phyloP scores from a whole-genome alignment of 2,797 vertebrate species.

The Sebastes diaconus region DNA sequence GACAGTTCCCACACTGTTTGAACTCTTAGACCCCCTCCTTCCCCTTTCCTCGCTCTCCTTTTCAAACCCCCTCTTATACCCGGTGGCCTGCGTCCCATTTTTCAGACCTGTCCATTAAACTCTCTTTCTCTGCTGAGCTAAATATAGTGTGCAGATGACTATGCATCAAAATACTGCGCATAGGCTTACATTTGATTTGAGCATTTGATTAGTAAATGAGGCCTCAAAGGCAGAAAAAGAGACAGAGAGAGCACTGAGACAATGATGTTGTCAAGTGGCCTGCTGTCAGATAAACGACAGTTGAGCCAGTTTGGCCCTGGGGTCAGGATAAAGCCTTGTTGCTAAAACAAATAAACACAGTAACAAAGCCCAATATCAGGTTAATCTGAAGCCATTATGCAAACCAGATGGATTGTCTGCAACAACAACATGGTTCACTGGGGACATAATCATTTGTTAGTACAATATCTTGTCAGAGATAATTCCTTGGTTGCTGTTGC shows the following conservation, averaged over 20 bases:
- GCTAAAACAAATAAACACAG: constrained; percentile 79
- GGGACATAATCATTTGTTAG: constrained; percentile 36
- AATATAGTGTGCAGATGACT: not conserved
- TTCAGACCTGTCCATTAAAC: constrained; percentile 28
- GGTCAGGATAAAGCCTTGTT: constrained; percentile 73
- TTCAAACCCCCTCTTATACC: constrained; percentile 15
- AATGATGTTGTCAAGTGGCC: constrained; percentile 55
- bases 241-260: constrained; percentile 13
- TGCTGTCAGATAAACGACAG: constrained; percentile 57
- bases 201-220: constrained; percentile 1
- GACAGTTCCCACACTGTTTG: constrained; percentile 77
- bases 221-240: constrained; percentile 15
- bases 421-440: constrained; percentile 39
- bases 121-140: constrained; percentile 16
- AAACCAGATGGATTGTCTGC: constrained; percentile 72
- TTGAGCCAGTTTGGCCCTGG: constrained; percentile 58
- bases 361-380: constrained; percentile 72
- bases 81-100: constrained; percentile 42
- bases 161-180: not conserved
- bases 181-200: not conserved
- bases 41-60: constrained; percentile 25
- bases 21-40: constrained; percentile 60
- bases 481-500: constrained; percentile 14
- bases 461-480: constrained; percentile 32
- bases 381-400: constrained; percentile 70